Conservation (phyloP, 2,113 vertebrate species). For the Symphodus melops region DNA sequence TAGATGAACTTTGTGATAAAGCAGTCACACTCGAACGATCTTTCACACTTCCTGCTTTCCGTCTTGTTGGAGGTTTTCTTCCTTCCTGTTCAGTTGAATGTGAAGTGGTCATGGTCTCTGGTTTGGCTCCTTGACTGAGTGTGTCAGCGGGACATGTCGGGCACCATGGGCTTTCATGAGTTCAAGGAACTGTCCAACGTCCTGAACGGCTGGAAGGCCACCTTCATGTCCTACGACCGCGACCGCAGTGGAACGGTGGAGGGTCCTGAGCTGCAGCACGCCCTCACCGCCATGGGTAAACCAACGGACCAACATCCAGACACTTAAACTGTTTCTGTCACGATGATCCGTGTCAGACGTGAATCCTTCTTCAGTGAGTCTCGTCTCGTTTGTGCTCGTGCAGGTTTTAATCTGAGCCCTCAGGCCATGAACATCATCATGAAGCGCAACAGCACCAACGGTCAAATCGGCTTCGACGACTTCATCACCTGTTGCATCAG, state of each 20-base stretch:
- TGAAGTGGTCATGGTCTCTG: too few relatives aligned
- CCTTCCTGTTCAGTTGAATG: too few relatives aligned
- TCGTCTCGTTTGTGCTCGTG: neutral
- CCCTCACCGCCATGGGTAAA: conserved; percentile 89
- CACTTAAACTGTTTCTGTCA: neutral
- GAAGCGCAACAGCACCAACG: conserved; percentile 86
- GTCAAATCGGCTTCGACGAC: conserved; percentile 93
- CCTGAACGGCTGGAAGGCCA: conserved; percentile 90
- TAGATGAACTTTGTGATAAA: too few relatives aligned
- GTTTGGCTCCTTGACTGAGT: conserved; percentile 79
- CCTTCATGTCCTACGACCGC: conserved; percentile 88
- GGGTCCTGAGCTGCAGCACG: conserved; percentile 89
- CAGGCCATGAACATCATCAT: conserved; percentile 88
- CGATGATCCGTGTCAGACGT: neutral
- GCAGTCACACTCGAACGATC: too few relatives aligned
- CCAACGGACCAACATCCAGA: too few relatives aligned
- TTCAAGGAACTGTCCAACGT: conserved; percentile 93
- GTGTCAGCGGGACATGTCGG: conserved; percentile 86
- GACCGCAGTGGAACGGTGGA: conserved; percentile 92
- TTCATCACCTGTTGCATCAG: conserved; percentile 93
- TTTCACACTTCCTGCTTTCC: too few relatives aligned
- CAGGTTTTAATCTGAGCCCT: conserved; percentile 88
- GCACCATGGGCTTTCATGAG: conserved; percentile 92
- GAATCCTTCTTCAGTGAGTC: neutral
- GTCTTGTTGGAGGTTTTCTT: too few relatives aligned